Percentiles rank a stretch among this genome's conserved stretches.
Conservation (phyloP, 2,797 vertebrate species). For the Antennarius maculatus region DNA sequence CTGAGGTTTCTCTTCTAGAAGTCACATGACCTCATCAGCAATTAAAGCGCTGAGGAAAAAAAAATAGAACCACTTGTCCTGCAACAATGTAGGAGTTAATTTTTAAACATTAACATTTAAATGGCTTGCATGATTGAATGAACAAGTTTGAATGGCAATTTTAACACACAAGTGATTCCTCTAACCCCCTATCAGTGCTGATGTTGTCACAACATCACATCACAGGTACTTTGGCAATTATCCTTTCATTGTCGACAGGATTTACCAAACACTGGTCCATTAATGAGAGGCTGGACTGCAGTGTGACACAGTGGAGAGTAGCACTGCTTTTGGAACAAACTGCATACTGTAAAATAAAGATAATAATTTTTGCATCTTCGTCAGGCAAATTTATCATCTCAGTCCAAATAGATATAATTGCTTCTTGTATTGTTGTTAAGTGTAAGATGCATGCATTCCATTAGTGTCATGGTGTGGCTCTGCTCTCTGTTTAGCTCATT, state of each 20-base stretch:
- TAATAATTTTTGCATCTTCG: no score
- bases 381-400: no score
- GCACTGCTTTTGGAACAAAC: conserved; percentile 11
- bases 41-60: conserved; percentile 34
- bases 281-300: conserved; percentile 24
- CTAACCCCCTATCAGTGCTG: conserved; percentile 36
- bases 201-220: conserved; percentile 60
- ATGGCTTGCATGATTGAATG: conserved; percentile 61
- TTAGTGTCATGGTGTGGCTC: no score
- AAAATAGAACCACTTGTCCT: conserved; percentile 17
- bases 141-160: conserved; percentile 66
- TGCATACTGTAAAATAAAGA: neutral
- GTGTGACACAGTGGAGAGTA: conserved; percentile 12
- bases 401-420: no score
- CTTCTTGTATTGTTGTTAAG: no score
- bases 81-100: conserved; percentile 42
- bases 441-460: no score
- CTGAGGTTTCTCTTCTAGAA: conserved; percentile 12
- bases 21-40: conserved; percentile 47
- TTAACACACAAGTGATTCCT: conserved; percentile 62
- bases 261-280: conserved; percentile 43
- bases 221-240: conserved; percentile 50
- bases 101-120: conserved; percentile 72
- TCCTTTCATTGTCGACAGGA: conserved; percentile 30
- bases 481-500: no score